Conservation (phyloP, 2,888 invertebrate genomes). For the Dryococelus australis region DNA sequence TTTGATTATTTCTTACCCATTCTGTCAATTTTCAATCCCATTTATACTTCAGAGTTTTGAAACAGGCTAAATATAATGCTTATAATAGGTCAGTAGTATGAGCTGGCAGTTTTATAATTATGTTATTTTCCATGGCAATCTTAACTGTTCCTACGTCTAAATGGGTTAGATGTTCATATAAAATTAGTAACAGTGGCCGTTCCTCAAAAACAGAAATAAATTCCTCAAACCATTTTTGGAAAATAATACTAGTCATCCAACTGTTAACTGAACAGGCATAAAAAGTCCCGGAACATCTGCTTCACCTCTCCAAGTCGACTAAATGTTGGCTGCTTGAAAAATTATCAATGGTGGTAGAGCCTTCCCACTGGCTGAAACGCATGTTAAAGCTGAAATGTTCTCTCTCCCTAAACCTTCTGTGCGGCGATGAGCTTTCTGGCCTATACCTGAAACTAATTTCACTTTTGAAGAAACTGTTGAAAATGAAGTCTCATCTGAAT, state of each 20-base stretch:
- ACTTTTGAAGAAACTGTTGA: constrained; percentile 43
- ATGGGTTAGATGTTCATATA: constrained; percentile 44
- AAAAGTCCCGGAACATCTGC: neutral
- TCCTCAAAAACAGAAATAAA: constrained; percentile 32
- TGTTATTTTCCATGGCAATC: constrained; percentile 35
- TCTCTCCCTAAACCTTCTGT: constrained; percentile 46
- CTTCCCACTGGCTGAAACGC: constrained; percentile 46
- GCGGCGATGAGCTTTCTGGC: constrained; percentile 46
- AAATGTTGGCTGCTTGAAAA: constrained; percentile 27
- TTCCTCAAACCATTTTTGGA: constrained; percentile 34
- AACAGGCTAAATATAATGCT: constrained; percentile 8
- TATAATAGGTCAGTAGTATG: constrained; percentile 38
- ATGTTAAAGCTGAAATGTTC: constrained; percentile 47
- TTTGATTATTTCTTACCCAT: constrained; percentile 17
- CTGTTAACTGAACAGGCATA: constrained; percentile 32
- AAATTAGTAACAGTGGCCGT: constrained; percentile 39
- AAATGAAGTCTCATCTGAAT: constrained; percentile 48
- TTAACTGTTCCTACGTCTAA: constrained; percentile 30
- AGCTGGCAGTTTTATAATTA: constrained; percentile 43
- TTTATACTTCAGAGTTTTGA: neutral
- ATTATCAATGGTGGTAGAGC: constrained; percentile 45
- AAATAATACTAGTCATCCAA: constrained; percentile 32
- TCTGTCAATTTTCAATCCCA: neutral
- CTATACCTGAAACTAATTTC: constrained; percentile 44
- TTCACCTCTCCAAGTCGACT: neutral